Evolutionary conservation across 1,140 invertebrate genomes (phyloP), one percentile per base, ranked within the genome.

Genomic region (Propsilocerus akamusi): DNA sequence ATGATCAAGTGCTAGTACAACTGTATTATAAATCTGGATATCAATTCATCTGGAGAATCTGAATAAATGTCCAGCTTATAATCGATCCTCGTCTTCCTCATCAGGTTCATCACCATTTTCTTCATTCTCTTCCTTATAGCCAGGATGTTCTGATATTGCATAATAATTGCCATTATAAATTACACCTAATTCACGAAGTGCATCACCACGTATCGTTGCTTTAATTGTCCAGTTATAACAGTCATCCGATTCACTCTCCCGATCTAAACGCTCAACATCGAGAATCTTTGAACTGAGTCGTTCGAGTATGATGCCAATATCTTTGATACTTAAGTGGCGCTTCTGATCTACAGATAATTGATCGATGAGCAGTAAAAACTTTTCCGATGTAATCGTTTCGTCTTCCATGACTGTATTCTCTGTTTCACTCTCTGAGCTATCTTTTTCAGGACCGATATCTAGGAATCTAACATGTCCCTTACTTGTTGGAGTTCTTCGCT

Each of bases 121-220:
- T 62, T 86, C 83, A 57, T 81, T 81, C 65, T 86, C 83, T 61
- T 88, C 84, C 65, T 83, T 84, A 66, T 92, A 92, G 23, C 85
- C 86, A 26, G 88, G 88, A 68, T 92, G 88, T 67, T 94, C 89
- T 56, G 86, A 89, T 58, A 94, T 92, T 50, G 86, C 86, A 68
- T 94, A 93, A 70, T 91, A 95, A 68, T 90, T 92, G 30, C 88
- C 88, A 71, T 93, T 92, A 68, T 95, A 95, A 59, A 94, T 87
- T 49, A 95, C 85, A 34, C 90, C 90, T 46, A 93, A 73, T 67
- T 94, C 88, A 46, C 86, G 72, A 52, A 93, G 67, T 54, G 87
- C 83, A 63, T 92, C 87, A 41, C 89, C 89, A 41, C 86, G 73
- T 56, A 94, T 92, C 54, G 89, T 87, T 46, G 90, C 88, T 67